Evolutionary conservation across 1,140 invertebrate species (phyloP), one percentile per base, ranked within the genome.

Genomic region (Schlechtendalia chinensis): DNA sequence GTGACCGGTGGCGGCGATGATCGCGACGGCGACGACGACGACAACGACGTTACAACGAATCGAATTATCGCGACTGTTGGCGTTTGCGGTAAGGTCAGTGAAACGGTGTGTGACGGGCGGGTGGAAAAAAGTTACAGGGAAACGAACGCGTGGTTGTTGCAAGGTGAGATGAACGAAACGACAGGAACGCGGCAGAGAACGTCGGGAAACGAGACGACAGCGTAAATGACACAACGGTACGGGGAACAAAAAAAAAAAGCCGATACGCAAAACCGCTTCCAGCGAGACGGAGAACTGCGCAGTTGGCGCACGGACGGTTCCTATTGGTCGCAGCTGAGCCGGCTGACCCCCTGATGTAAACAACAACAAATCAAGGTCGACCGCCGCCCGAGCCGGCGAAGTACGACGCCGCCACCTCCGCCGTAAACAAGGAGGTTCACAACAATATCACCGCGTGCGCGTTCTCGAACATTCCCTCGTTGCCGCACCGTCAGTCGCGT

Each of bases 221-320:
- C 16, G 27, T 1, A 22, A 5, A 12, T 14, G 5, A n/a, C 50
- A 47, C 11, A 1, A 8, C 0, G 10, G 17, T 17, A n/a, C 59
- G 5, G 27, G 29, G 6, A 32, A 0, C 1, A 27, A 32, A 1
- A 10, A 32, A 16, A 32, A 3, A 47, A 24, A 12, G n/a, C 58
- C 75, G 56, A 79, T 79, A 79, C 75, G 75, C 58, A 79, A 79
- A 79, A 79, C 75, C 56, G 75, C 75, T 79, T 79, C 58, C 74
- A 59, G 47, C 47, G 47, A 39, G 75, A 79, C 56, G 6, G 58
- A 79, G 14, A 12, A 79, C 45, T 79, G 75, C 75, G 75, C 75
- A 79, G 75, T 79, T 61, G 24, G 39, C 58, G 14, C 24, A 63
- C 58, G 16, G 58, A 10, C 17, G 58, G 58, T 22, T 79, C 29